Evolutionary conservation across 2,113 vertebrate genomes (phyloP).

Genomic region (Balaeniceps rex): DNA sequence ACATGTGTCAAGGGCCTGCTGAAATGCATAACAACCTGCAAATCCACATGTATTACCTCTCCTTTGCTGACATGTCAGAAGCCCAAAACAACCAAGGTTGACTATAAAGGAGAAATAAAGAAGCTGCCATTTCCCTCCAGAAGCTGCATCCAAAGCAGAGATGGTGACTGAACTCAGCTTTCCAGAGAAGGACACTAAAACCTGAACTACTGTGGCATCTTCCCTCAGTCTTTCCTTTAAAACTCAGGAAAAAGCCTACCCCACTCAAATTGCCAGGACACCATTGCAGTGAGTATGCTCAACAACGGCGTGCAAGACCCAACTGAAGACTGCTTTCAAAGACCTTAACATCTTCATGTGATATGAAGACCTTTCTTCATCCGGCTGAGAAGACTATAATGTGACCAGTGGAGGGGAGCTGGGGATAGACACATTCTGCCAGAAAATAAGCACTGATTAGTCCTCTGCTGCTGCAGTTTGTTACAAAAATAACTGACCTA

Average conservation of each 20-base stretch:
- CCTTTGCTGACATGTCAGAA: not conserved
- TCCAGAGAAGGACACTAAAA: not conserved
- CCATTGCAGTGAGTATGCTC: not conserved
- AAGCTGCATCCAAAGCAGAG: not conserved
- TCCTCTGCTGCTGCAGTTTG: not conserved
- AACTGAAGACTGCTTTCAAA: not conserved
- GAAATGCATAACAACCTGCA: not conserved
- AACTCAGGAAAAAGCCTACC: not conserved
- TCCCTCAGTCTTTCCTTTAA: not conserved
- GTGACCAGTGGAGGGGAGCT: not conserved
- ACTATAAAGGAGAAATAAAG: not conserved
- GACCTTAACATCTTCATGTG: not conserved
- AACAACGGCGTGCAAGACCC: not conserved
- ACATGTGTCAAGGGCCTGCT: not conserved
- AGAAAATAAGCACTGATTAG: not conserved
- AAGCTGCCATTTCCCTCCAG: not conserved
- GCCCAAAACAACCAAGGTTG: not conserved
- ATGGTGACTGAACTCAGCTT: not conserved
- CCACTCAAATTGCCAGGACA: not conserved
- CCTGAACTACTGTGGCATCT: not conserved
- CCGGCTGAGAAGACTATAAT: not conserved
- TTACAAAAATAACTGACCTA: not conserved
- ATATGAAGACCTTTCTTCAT: not conserved
- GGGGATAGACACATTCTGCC: not conserved
- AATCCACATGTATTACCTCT: not conserved